Evolutionary conservation across 1,140 invertebrate genomes (phyloP), one percentile per base, ranked within the genome.

Genomic region (Drosophila saltans): DNA sequence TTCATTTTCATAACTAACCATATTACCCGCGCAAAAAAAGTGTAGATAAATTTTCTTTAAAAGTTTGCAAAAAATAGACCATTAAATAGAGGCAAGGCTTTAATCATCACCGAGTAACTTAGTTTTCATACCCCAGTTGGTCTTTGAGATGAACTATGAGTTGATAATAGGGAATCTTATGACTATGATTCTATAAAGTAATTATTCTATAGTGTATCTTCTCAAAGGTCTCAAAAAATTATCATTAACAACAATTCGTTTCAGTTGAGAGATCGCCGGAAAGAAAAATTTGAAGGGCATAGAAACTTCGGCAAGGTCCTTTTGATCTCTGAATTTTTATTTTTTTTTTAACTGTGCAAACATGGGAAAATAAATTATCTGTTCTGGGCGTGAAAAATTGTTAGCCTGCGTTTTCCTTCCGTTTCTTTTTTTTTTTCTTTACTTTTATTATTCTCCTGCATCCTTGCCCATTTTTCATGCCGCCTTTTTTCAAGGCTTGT

Each of bases 381-480:
- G 45, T 30, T 36, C 33, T 58, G n/a, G 56, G 33, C n/a, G 56
- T 58, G 56, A 58, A 58, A 58, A 58, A 36, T 33, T 16, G 30
- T 58, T 36, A 58, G 56, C 56, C 30, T 36, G 33, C 56, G 33
- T 58, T 58, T 36, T 58, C n/a, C 8, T 48, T 48, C 33, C 33
- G 33, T 36, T 10, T 52, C 3, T 8, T 21, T 6, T 16, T 45
- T 45, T 24, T 24, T 48, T 48, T 48, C 9, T 52, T 21, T 24
- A 52, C 45, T 52, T 52, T 52, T 52, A 52, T 52, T 52, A 52
- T 52, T 26, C 45, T 48, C 6, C 6, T 58, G 56, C 56, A 36
- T 58, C 56, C 56, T 36, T 33, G 56, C 56, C 30, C 56, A 58
- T 58, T 58, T 58, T 58, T 58, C 30, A 58, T 3, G 33, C n/a